phyloP scores from a whole-genome alignment of 2,797 vertebrate species.

The Hybognathus amarus region DNA sequence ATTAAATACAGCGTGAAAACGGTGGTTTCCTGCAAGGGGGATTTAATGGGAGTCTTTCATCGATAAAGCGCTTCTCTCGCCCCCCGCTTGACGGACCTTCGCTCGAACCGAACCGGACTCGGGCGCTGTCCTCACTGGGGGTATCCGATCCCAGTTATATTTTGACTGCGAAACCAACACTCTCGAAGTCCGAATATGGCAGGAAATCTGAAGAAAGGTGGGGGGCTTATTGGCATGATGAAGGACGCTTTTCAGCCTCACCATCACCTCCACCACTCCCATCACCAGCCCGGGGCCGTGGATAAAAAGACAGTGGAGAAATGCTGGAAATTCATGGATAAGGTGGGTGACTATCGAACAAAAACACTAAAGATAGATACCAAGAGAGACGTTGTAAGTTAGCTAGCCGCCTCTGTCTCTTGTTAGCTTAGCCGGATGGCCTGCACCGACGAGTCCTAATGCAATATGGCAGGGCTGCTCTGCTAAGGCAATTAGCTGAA shows the following conservation, averaged over 20 bases:
- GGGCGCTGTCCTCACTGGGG: slow-evolving; percentile 78
- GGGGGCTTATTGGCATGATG: slow-evolving; percentile 95
- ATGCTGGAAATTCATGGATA: slow-evolving; percentile 99
- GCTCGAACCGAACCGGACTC: slow-evolving; percentile 73
- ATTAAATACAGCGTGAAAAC: slow-evolving; percentile 35
- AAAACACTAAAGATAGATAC: not conserved
- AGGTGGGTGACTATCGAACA: slow-evolving; percentile 77
- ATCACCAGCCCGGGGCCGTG: slow-evolving; percentile 92
- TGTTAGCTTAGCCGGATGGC: slow-evolving; percentile 52
- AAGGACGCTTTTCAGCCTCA: slow-evolving; percentile 99
- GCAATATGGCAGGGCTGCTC: slow-evolving; percentile 48
- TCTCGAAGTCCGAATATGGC: slow-evolving; percentile 82
- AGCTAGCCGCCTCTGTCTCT: slow-evolving; percentile 31
- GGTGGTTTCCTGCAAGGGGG: slow-evolving; percentile 39
- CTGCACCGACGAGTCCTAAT: slow-evolving; percentile 45
- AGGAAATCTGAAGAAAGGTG: slow-evolving; percentile 93
- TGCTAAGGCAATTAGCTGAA: slow-evolving; percentile 45
- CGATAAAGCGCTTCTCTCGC: slow-evolving; percentile 63
- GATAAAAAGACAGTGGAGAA: slow-evolving; percentile 99
- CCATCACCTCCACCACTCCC: slow-evolving; percentile 92
- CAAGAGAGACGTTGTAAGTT: not conserved
- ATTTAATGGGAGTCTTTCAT: slow-evolving; percentile 72
- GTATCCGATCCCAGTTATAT: slow-evolving; percentile 65
- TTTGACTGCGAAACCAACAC: slow-evolving; percentile 66
- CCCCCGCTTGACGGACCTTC: slow-evolving; percentile 69